A percentile compares a stretch with the other conserved stretches of the same genome.
Evolutionary conservation across 2,888 invertebrate genomes (phyloP).

Genomic region (Cephus pulcher): DNA sequence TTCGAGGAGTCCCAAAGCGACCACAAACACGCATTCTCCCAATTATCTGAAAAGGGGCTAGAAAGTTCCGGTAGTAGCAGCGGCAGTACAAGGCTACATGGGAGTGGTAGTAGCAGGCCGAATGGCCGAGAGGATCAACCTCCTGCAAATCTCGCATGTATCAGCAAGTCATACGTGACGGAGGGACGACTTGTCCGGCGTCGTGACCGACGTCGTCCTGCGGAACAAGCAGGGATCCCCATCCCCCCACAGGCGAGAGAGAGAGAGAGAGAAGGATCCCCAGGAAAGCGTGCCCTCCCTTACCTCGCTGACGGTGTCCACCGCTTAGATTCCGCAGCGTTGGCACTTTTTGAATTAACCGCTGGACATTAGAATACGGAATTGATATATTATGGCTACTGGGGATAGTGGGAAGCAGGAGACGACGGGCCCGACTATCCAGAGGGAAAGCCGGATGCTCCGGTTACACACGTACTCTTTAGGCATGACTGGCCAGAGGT

Average conservation of each 20-base stretch:
- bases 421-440: conserved; percentile 27
- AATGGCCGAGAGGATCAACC: background rate
- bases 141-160: conserved; percentile 43
- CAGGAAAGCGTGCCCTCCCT: background rate
- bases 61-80: background rate
- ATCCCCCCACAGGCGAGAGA: no score
- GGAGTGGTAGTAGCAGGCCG: no score
- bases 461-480: conserved; percentile 50
- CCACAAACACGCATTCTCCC: conserved; percentile 49
- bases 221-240: no score
- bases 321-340: conserved; percentile 61
- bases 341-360: conserved; percentile 66
- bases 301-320: conserved; percentile 22
- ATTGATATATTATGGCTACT: conserved; percentile 63
- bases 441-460: conserved; percentile 45
- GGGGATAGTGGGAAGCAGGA: conserved; percentile 15
- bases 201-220: background rate
- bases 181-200: conserved; percentile 22
- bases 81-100: no score
- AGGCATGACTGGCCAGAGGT: conserved; percentile 60
- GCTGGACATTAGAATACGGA: conserved; percentile 66
- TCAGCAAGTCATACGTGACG: conserved; percentile 57
- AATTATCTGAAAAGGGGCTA: conserved; percentile 43
- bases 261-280: no score
- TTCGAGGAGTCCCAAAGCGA: conserved; percentile 38